These are phyloP conservation scores for Danaus melanippus DNA, from an alignment of 1,140 invertebrate genomes.

Conservation along the genomic window DNA sequence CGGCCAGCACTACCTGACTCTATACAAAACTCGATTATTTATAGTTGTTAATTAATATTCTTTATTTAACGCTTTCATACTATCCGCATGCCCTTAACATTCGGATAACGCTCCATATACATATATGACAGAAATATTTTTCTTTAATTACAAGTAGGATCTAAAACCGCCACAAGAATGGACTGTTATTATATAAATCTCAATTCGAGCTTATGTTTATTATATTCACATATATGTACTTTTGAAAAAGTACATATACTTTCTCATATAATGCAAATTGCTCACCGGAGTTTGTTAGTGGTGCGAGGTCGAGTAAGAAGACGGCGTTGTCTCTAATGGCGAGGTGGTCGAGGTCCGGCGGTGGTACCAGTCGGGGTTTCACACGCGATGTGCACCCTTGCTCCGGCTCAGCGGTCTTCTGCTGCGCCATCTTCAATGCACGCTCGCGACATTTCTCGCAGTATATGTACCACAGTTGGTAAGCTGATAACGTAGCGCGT, in stretches of 20 bases:
- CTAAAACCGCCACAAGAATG: too few relatives aligned
- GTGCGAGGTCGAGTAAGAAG: conserved; percentile 92
- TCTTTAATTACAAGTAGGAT: too few relatives aligned
- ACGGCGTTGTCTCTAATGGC: conserved; percentile 95
- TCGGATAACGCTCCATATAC: too few relatives aligned
- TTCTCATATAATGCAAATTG: too few relatives aligned
- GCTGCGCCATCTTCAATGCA: conserved; percentile 38
- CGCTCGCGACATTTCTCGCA: conserved; percentile 92
- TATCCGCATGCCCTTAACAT: too few relatives aligned
- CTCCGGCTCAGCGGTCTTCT: conserved; percentile 35
- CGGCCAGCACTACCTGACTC: conserved; percentile 32
- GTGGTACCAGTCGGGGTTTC: neutral
- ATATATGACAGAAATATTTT: too few relatives aligned
- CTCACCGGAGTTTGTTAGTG: conserved; percentile 74
- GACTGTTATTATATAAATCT: too few relatives aligned
- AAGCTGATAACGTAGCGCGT: conserved; percentile 64
- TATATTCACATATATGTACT: too few relatives aligned
- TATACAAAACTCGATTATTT: conserved; percentile 12
- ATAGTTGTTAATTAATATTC: too few relatives aligned
- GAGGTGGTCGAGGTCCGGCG: conserved; percentile 77
- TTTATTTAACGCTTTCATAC: too few relatives aligned
- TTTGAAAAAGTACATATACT: too few relatives aligned
- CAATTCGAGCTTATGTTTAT: too few relatives aligned
- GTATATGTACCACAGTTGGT: conserved; percentile 91
- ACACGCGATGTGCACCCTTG: conserved; percentile 3